Evolutionary conservation across 2,888 invertebrate species (phyloP), one percentile per base, ranked within the genome.

Genomic region (Formica aserva): DNA sequence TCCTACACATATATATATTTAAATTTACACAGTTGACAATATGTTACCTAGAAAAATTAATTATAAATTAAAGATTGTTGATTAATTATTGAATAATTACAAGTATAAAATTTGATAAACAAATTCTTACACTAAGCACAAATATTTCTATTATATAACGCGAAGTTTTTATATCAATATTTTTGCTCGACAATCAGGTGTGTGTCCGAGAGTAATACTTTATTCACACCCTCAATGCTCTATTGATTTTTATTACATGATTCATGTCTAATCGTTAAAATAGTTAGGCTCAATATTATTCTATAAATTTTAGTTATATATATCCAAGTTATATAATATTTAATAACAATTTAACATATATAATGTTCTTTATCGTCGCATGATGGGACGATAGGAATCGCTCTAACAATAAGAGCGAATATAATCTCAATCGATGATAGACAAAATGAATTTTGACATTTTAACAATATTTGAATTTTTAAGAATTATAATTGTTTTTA

Each of bases 241-340:
- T 41, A 77, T 66, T 77, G 76, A 77, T 77, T 77, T 77, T 67
- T 67, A 77, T 77, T 77, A 60, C 38, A 55, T 77, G 67, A 77
- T 77, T 77, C 52, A 66, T 22, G 29, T 41, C 18, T 66, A 65
- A 76, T 66, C 52, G n/a, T 26, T 5, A 8, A 77, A 77, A 9
- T 22, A 62, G 66, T 76, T 52, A 8, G 18, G 38, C 13, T 52
- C n/a, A n/a, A 52, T 52, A 52, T 52, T n/a, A 52, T 8, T 52
- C 48, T 52, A 52, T 52, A n/a, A n/a, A 52, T 52, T 52, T 52
- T 52, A 52, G 48, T 52, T 52, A 52, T 52, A 48, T 48, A 48
- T 52, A 52, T 52, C 6, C 48, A 52, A 52, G n/a, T 52, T n/a
- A 8, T 52, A 52, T 52, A n/a, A 52, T 52, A 52, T 52, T 8